Base-by-base conservation (phyloP, 2,113 vertebrate genomes). In the Istiophorus platypterus region DNA sequence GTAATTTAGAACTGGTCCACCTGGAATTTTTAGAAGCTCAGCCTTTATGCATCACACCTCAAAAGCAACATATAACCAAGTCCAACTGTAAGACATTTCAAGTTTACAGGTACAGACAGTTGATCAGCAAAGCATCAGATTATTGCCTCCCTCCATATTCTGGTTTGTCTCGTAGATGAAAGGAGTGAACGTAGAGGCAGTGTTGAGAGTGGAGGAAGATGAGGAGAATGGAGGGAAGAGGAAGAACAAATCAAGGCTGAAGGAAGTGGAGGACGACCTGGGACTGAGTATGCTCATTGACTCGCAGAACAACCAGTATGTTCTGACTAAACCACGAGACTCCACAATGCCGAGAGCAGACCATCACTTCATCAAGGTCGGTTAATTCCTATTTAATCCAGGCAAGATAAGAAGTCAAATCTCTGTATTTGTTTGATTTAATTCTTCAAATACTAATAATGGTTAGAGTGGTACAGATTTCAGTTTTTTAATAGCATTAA, bases 251-350 rank as follows among this genome's bases (percentile, higher is more conserved):
- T 98, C 97, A 1, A 93, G 90, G 73, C 91, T 93, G 81, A 95
- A 94, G 72, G 95, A 96, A 67, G 94, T 92, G 39, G 97, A 99
- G 85, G 96, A 96, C 26, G 94, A 96, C 76, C 89, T 99, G 75
- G 98, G 98, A 7, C 95, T 99, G 72, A 99, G 98, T 87, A 99
- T 99, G 98, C 96, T 99, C 77, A 99, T 99, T 34, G 98, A 99
- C 95, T 99, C 98, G 0, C 98, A 99, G 92, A 99, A 97, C 90
- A 99, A 99, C 94, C 98, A 98, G 91, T 99, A 99, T 51, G 96
- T 99, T 62, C 94, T 99, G 84, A 98, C 98, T 31, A 98, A 97
- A 88, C 98, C 98, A 41, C 92, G 98, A 17, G 98, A 99, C 70
- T 97, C 98, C 22, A 99, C 98, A 9, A 97, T 99, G 86, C 97